Base-by-base conservation (phyloP, 2,888 invertebrate genomes). In the Capitulum mitella region DNA sequence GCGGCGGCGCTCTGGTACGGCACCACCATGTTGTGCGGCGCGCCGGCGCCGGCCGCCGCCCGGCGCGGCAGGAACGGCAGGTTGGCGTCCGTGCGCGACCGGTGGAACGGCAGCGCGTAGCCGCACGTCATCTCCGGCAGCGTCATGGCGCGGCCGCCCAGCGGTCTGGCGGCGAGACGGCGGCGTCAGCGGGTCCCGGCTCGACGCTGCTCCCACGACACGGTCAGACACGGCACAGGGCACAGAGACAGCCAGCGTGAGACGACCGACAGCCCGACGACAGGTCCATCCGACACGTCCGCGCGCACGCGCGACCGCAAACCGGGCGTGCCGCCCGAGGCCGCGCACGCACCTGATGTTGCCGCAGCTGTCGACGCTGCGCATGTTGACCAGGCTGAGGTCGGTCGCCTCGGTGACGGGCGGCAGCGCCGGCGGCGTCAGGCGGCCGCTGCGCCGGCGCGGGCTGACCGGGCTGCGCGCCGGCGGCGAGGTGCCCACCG, bases 111-210 rank as follows among this genome's bases (percentile, higher is more conserved):
- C 79, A 58, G 77, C 78, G 78, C 29, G 77, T 22, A 78, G 64
- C 80, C 80, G 79, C 80, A 79, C 78, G 78, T 78, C 80, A 80
- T 80, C 79, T 81, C 81, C 61, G 81, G 81, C 34, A 81, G 78
- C 58, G 81, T 81, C 77, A 81, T 81, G 78, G 82, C 81, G 77
- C 80, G 81, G 5, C 46, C 32, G 16, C 76, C 29, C 46, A 76
- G 76, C 29, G 46, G 32, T 16, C 76, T 76, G 76, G 16, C 70
- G 22, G 61, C 10, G 26, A 5, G 22, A 34, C 6, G 8, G 22
- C 70, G 29, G n/a, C 29, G 29, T 12, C 58, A n/a, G 14, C 22
- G 29, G 29, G n/a, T n/a, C n/a, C n/a, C n/a, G n/a, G n/a, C n/a
- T n/a, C n/a, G n/a, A n/a, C 6, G 19, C 48, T 19, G 5, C 16